Percentiles rank a stretch among this genome's conserved stretches.
phyloP scores from a whole-genome alignment of 2,113 vertebrate species.

The Equus quagga region DNA sequence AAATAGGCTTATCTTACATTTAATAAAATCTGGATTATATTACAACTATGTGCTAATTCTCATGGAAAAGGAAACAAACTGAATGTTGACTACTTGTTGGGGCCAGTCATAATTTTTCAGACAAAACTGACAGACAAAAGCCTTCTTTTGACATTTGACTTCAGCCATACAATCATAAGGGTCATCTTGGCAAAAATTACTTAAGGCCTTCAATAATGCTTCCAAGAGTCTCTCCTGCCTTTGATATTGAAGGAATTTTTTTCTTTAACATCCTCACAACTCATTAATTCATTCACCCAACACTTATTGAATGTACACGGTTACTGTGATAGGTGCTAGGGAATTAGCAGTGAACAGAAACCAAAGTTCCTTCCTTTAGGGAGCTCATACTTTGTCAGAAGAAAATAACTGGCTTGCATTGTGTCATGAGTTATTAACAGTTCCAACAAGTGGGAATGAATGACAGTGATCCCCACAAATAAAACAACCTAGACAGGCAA shows the following conservation, averaged over 20 bases:
- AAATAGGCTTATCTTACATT: background rate
- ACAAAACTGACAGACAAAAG: background rate
- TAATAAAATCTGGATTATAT: background rate
- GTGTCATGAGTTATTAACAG: background rate
- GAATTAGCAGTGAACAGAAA: background rate
- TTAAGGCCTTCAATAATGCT: background rate
- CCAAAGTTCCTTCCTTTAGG: background rate
- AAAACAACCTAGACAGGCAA: background rate
- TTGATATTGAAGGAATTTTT: constrained; percentile 9
- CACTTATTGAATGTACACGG: background rate
- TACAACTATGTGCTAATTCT: background rate
- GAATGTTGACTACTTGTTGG: background rate
- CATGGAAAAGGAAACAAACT: background rate
- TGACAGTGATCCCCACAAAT: background rate
- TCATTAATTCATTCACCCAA: background rate
- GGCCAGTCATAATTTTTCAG: background rate
- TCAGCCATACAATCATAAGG: background rate
- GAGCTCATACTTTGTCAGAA: background rate
- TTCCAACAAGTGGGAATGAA: background rate
- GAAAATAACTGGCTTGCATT: background rate
- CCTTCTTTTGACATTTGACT: constrained; percentile 21
- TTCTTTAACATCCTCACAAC: background rate
- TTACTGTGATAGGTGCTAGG: background rate
- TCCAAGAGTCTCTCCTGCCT: background rate
- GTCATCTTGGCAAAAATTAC: constrained; percentile 16